Base-by-base conservation (phyloP, 2,113 vertebrate species). In the Paralichthys olivaceus region DNA sequence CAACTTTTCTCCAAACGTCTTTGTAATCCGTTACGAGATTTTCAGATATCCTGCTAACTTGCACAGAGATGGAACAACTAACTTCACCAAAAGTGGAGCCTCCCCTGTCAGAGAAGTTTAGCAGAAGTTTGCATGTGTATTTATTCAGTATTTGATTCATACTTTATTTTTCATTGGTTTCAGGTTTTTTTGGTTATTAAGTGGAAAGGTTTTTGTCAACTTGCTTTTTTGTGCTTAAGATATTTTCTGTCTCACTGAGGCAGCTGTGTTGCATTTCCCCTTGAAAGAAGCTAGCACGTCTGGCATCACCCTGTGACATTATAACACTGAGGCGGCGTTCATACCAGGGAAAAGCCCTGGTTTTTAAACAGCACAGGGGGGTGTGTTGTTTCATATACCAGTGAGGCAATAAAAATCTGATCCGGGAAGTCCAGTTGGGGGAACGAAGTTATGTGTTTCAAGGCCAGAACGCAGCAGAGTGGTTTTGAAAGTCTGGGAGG, bases 211-310 rank as follows among this genome's bases (percentile, higher is more conserved):
- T 49, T 5, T 51, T 20, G 19, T 51, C 28, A 6, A 12, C 67
- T 34, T 55, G 8, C 47, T 43, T 61, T 29, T 70, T 7, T 51
- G 14, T 47, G 23, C 56, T 62, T 34, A 1, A 57, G 55, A 67
- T 34, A 29, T 51, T 75, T 40, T 66, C 65, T 37, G 25, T 20
- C 61, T 43, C 55, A 68, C 17, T 22, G 6, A 57, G 11, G 60
- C 74, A 60, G 64, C 70, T 69, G 57, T 22, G 15, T 77, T 70
- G 68, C 22, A 65, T 78, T 47, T 69, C 43, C 59, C 63, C 58
- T 40, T 56, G 45, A 61, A 49, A 45, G 14, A 63, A 4, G 20
- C 29, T 2, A 29, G 23, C 49, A 26, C 67, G 51, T 66, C 47
- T 28, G 19, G 25, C 23, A 55, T 59, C 25, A n/a, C 45, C 61